A percentile compares a stretch with the other conserved stretches of the same genome.
phyloP scores from a whole-genome alignment of 1,140 invertebrate genomes.

The Trinorchestia longiramus region DNA sequence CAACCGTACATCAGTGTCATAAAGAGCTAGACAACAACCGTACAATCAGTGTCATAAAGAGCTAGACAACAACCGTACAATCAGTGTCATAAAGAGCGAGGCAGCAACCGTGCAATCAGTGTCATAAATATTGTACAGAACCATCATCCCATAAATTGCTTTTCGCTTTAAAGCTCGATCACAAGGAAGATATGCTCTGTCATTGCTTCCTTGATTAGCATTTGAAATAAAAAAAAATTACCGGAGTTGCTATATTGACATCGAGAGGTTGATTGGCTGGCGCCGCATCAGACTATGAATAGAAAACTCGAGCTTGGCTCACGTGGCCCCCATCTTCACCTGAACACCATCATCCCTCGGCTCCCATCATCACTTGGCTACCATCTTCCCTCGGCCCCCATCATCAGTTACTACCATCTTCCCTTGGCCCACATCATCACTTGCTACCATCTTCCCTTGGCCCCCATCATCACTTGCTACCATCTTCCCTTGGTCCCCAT shows the following conservation, averaged over 20 bases:
- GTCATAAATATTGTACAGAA: not conserved
- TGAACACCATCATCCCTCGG: not conserved
- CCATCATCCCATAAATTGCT: not conserved
- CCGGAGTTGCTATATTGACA: not conserved
- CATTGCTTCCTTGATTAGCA: not conserved
- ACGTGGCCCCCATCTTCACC: not conserved
- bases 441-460: no score
- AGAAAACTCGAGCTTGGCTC: not conserved
- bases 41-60: not conserved
- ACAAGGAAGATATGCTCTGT: not conserved
- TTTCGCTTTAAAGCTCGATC: not conserved
- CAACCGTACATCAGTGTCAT: not conserved
- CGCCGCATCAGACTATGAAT: not conserved
- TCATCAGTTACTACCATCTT: no score
- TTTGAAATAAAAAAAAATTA: not conserved
- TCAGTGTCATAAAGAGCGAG: not conserved
- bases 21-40: not conserved
- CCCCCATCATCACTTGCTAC: no score
- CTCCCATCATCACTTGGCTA: not conserved
- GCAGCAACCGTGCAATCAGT: not conserved
- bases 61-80: not conserved
- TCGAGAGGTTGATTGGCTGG: not conserved
- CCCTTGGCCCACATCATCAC: no score
- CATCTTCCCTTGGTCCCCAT: no score
- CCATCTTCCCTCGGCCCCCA: no score